Conservation (phyloP, 2,113 vertebrate genomes). For the rat (Rattus norvegicus) region DNA sequence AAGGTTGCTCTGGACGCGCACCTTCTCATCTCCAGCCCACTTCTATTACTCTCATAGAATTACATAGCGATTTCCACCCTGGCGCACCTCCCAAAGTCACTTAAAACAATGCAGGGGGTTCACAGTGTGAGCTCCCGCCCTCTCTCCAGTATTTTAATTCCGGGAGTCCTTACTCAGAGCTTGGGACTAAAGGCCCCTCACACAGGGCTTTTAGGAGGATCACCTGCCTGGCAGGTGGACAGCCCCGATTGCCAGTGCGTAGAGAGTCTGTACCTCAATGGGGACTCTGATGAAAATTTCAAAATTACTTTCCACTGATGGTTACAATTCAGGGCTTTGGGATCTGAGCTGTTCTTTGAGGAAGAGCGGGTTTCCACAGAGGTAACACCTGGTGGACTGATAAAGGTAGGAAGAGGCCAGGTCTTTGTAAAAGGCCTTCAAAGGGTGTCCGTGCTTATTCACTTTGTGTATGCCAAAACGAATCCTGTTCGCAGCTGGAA, state of each 20-base stretch:
- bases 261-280: conserved; percentile 12
- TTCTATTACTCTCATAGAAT: background rate
- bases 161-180: background rate
- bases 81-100: background rate
- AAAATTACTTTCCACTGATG: conserved; percentile 59
- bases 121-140: fast-evolving
- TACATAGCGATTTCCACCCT: background rate
- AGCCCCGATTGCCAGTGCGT: background rate
- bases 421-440: conserved; percentile 63
- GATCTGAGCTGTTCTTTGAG: conserved; percentile 68
- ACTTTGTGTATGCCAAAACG: conserved; percentile 69
- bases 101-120: background rate
- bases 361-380: conserved; percentile 54
- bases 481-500: conserved; percentile 70
- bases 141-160: background rate
- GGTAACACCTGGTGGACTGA: conserved; percentile 48
- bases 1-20: background rate
- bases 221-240: background rate
- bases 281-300: conserved; percentile 58
- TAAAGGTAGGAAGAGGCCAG: conserved; percentile 45
- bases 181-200: background rate
- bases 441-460: conserved; percentile 70
- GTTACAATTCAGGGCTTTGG: conserved; percentile 55
- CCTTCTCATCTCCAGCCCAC: background rate
- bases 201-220: background rate